phyloP scores from a whole-genome alignment of 2,113 vertebrate species.

The Euleptes europaea region DNA sequence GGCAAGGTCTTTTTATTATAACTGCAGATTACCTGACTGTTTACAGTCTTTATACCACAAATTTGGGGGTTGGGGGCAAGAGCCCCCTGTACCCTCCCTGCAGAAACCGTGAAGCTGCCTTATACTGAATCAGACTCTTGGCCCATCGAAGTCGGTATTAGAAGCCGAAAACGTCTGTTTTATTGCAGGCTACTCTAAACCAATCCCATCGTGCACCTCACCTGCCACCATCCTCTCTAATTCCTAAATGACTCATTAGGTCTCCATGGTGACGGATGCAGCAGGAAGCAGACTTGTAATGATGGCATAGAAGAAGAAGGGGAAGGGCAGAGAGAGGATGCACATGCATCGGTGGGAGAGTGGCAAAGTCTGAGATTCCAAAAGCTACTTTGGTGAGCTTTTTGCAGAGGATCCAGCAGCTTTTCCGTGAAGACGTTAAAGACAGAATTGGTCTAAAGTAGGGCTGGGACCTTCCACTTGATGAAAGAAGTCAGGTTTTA shows the following conservation, averaged over 20 bases:
- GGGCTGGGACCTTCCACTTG: background rate
- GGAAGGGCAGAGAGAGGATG: background rate
- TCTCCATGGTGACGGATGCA: constrained; percentile 25
- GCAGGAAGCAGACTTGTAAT: constrained; percentile 6
- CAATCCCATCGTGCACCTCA: constrained; percentile 11
- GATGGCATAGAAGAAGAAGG: background rate
- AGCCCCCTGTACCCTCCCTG: no score
- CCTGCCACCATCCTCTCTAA: background rate
- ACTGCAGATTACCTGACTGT: no score
- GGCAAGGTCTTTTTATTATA: no score
- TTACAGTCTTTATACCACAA: no score
- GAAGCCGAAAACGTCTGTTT: background rate
- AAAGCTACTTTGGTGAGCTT: background rate
- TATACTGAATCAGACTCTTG: no score
- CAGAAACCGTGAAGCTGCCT: no score
- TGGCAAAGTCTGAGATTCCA: background rate
- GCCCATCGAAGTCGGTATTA: background rate
- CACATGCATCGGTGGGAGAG: background rate
- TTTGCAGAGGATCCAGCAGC: background rate
- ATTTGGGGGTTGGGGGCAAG: no score
- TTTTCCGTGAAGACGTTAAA: no score
- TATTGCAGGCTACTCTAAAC: background rate
- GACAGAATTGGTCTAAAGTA: background rate
- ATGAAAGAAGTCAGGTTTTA: background rate
- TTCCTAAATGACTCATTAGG: constrained; percentile 23